Evolutionary conservation across 2,113 vertebrate species (phyloP), one percentile per base, ranked within the genome.

Genomic region (Rhodinocichla rosea): DNA sequence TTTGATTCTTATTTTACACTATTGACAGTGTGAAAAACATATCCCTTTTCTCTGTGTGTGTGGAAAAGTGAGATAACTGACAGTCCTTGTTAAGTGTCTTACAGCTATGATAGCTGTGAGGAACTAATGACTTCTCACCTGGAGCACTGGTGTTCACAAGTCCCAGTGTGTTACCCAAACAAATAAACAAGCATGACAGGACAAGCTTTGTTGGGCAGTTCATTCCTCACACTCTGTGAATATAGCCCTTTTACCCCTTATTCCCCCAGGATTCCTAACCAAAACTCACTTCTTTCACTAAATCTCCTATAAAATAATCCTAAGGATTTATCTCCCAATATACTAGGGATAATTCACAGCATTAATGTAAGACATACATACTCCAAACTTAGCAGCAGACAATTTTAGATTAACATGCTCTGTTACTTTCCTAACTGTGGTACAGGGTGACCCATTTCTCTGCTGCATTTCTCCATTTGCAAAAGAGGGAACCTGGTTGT

Each of bases 121-220:
- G n/a, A 84, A 24, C 57, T 64, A 96, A 87, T 91, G 91, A 60
- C 62, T 90, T 95, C 57, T 60, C 92, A 89, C 69, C 74, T 82
- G 45, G 45, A 78, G n/a, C 13, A 2, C 32, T 63, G 49, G 27
- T 59, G 60, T 91, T 92, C 86, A 68, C 74, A 87, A 82, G 45
- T 79, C 60, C 13, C 60, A 27, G 28, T 53, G 53, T 60, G 28
- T 76, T 85, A 89, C 13, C 22, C 40, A 84, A 81, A 89, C 20
- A 91, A 94, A 91, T 68, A 76, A 92, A 81, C 33, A 87, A 87
- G 40, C 30, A 56, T 1, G 3, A 92, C 26, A 91, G 44, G 32
- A 79, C 56, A 69, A 84, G 49, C 1, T 76, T 70, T 81, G 24
- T 23, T 0, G 1, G 33, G 19, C 26, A 67, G 42, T 55, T 89